Percentiles rank a stretch among this genome's conserved stretches.
These are phyloP conservation scores for Lepidotrigona ventralis DNA, from an alignment of 1,140 invertebrate species.

Conservation along the genomic window DNA sequence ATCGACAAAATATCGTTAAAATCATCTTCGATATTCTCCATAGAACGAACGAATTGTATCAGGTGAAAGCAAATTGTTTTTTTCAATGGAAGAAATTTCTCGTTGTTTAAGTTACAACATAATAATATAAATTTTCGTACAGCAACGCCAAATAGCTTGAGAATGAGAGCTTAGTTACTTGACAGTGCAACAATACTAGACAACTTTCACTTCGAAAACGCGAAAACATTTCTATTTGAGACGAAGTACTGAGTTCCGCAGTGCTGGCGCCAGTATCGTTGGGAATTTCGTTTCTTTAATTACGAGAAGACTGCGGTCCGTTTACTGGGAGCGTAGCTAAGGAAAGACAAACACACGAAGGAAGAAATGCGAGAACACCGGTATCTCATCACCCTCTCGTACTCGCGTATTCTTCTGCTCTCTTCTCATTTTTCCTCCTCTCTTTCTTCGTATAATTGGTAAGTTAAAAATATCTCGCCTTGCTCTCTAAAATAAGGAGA, in stretches of 20 bases:
- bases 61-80: constrained; percentile 9
- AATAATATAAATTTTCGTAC: background rate
- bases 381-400: constrained; percentile 45
- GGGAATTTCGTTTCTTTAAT: constrained; percentile 65
- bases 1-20: constrained; percentile 14
- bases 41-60: background rate
- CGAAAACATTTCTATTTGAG: constrained; percentile 34
- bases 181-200: background rate
- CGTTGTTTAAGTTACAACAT: background rate
- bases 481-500: constrained; percentile 59
- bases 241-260: background rate
- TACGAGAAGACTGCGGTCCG: constrained; percentile 52
- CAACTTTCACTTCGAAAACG: constrained; percentile 8
- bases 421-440: background rate
- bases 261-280: constrained; percentile 27
- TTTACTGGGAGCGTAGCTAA: constrained; percentile 53
- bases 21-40: background rate
- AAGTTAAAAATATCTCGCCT: constrained; percentile 65
- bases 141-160: background rate
- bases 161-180: background rate
- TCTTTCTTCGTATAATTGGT: constrained; percentile 55
- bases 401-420: constrained; percentile 4
- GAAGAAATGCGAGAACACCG: constrained; percentile 59
- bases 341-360: constrained; percentile 54
- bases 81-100: background rate